These are phyloP conservation scores for Myotis brandtii DNA, from an alignment of 2,113 vertebrate species.

Conservation along the genomic window DNA sequence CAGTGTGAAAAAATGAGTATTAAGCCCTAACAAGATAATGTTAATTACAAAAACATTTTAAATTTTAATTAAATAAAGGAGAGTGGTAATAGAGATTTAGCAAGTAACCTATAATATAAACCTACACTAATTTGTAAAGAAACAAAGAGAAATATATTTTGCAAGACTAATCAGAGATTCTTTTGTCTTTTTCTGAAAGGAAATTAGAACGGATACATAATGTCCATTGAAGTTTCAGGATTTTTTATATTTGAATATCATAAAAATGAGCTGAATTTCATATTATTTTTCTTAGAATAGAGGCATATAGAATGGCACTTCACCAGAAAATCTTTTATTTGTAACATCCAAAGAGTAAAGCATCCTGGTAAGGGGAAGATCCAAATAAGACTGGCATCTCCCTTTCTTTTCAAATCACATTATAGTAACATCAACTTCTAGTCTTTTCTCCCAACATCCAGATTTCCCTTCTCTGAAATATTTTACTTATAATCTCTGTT, in stretches of 20 bases:
- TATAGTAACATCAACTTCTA: background rate
- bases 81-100: background rate
- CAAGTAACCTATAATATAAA: background rate
- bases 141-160: background rate
- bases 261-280: background rate
- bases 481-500: background rate
- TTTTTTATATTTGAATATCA: background rate
- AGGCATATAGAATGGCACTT: background rate
- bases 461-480: background rate
- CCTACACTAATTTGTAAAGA: background rate
- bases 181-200: background rate
- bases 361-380: background rate
- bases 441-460: background rate
- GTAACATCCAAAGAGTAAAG: background rate
- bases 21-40: background rate
- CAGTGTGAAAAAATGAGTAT: background rate
- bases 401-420: background rate
- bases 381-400: background rate
- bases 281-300: constrained; percentile 10
- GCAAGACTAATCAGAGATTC: background rate
- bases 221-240: background rate
- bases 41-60: constrained; percentile 8
- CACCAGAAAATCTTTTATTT: background rate
- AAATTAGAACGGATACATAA: background rate
- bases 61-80: background rate